phyloP scores from a whole-genome alignment of 2,113 vertebrate genomes.

The Nothoprocta pentlandii region DNA sequence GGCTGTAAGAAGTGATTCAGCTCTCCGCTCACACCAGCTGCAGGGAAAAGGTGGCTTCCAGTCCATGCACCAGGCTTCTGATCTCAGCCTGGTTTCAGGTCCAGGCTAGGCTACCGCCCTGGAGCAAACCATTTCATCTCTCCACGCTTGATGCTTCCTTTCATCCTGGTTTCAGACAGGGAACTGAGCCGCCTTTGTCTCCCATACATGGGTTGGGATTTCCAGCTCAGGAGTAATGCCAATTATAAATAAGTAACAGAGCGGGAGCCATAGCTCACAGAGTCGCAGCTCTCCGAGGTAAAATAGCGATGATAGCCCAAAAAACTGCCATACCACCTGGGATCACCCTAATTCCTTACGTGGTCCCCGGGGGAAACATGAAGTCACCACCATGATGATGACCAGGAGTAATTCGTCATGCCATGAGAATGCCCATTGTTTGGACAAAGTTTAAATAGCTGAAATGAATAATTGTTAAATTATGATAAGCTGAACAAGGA shows the following conservation, averaged over 20 bases:
- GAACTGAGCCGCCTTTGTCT: background rate
- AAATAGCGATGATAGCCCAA: fast-evolving
- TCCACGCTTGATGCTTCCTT: fast-evolving
- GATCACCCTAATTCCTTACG: background rate
- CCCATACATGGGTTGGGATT: background rate
- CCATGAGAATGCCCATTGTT: background rate
- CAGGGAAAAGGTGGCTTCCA: background rate
- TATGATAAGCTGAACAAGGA: slow-evolving; percentile 24
- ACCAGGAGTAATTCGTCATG: background rate
- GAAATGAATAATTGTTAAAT: slow-evolving; percentile 44
- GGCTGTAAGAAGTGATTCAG: background rate
- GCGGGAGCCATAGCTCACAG: fast-evolving
- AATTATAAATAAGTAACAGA: background rate
- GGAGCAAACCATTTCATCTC: background rate
- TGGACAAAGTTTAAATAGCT: background rate
- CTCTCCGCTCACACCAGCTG: background rate
- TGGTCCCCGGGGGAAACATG: background rate
- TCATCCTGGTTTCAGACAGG: background rate
- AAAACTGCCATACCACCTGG: background rate
- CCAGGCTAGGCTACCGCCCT: fast-evolving
- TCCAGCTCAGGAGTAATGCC: background rate
- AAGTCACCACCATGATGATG: fast-evolving
- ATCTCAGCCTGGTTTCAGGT: background rate
- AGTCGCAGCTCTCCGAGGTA: fast-evolving
- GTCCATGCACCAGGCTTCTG: background rate